A percentile compares a stretch with the other conserved stretches of the same genome.
These are phyloP conservation scores for Druon quercuslanigerum DNA, from an alignment of 1,140 invertebrate genomes.

Conservation along the genomic window DNA sequence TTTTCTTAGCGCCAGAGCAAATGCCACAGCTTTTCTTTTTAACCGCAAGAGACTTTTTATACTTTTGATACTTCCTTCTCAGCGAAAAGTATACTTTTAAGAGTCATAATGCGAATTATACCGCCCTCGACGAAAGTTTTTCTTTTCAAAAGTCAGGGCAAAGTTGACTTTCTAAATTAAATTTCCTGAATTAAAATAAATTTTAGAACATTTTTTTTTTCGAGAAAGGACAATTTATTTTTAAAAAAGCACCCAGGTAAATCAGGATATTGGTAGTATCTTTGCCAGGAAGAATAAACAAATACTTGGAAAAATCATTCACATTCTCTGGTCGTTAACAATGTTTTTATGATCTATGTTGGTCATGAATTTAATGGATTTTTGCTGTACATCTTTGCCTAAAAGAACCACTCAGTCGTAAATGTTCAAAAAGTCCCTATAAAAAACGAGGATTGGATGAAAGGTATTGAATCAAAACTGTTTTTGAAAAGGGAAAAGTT, in stretches of 20 bases:
- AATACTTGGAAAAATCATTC: too few relatives aligned
- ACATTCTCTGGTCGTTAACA: too few relatives aligned
- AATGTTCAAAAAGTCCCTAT: too few relatives aligned
- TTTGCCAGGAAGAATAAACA: neutral
- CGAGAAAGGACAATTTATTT: neutral
- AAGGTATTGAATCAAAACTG: too few relatives aligned
- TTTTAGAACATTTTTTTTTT: neutral
- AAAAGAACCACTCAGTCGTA: too few relatives aligned
- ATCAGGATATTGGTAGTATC: neutral
- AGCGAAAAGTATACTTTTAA: neutral
- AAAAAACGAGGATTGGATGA: too few relatives aligned
- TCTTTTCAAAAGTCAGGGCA: neutral
- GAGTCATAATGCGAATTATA: conserved; percentile 20
- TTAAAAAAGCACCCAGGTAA: neutral
- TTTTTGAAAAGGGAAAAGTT: too few relatives aligned
- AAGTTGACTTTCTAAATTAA: conserved; percentile 11
- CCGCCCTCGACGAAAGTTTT: conserved; percentile 19
- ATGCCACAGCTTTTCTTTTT: conserved; percentile 20
- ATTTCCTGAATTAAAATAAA: conserved; percentile 15
- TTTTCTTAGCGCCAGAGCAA: conserved; percentile 22
- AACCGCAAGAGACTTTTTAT: conserved; percentile 25
- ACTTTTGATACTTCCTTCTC: conserved; percentile 22
- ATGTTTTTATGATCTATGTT: too few relatives aligned
- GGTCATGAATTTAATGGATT: too few relatives aligned
- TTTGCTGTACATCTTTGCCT: too few relatives aligned